Conservation (phyloP, 1,140 invertebrate species). For the Tyrophagus putrescentiae region DNA sequence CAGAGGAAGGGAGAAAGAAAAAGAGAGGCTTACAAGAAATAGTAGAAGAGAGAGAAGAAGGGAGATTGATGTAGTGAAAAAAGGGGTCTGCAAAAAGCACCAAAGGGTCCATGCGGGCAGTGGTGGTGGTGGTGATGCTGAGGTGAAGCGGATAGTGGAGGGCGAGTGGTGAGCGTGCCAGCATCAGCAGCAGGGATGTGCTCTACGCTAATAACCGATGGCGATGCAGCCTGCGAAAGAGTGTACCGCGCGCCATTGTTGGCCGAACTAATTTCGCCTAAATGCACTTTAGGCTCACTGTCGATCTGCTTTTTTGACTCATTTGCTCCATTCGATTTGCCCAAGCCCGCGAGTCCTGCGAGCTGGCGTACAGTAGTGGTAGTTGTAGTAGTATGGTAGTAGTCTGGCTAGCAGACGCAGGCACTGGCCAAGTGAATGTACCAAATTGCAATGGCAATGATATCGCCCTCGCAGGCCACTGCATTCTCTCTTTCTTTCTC, state of each 20-base stretch:
- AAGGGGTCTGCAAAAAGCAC: constrained; percentile 6
- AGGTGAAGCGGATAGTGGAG: too few species aligned
- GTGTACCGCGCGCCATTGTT: constrained; percentile 14
- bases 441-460: too few species aligned
- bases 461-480: too few species aligned
- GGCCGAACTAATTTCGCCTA: constrained; percentile 14
- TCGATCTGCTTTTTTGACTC: constrained; percentile 15
- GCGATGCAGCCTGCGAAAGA: not conserved
- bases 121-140: not conserved
- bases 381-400: too few species aligned
- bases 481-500: too few species aligned
- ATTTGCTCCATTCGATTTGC: constrained; percentile 11
- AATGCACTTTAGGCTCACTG: constrained; percentile 14
- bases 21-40: too few species aligned
- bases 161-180: not conserved
- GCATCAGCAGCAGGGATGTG: not conserved
- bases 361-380: too few species aligned
- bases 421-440: not conserved
- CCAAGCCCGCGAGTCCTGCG: not conserved
- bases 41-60: too few species aligned
- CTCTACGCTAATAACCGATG: constrained; percentile 14
- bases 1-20: too few species aligned
- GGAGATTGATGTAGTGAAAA: constrained; percentile 13
- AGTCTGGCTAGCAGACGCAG: too few species aligned
- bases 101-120: not conserved